phyloP scores from a whole-genome alignment of 2,888 invertebrate genomes.

The Diarsia brunnea region DNA sequence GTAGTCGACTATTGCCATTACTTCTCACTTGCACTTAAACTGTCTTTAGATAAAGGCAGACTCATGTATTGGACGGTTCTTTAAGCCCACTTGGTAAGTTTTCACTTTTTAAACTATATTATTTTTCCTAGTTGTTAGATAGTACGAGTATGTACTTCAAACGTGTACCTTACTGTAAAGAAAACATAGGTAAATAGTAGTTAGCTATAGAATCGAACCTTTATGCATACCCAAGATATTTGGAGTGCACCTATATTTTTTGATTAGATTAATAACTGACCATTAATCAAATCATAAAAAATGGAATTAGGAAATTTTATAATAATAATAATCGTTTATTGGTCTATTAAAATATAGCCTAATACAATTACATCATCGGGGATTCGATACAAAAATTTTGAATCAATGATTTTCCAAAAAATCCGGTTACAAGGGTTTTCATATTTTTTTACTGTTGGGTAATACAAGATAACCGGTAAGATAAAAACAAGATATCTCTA shows the following conservation, averaged over 20 bases:
- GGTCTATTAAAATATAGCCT: no score
- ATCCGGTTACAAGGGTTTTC: neutral
- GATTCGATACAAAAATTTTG: no score
- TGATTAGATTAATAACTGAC: neutral
- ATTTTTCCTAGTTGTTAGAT: conserved; percentile 18
- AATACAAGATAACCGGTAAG: neutral
- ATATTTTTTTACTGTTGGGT: neutral
- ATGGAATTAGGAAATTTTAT: neutral
- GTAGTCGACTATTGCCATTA: conserved; percentile 60
- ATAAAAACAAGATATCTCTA: neutral
- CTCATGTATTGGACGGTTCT: conserved; percentile 38
- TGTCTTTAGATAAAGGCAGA: conserved; percentile 50
- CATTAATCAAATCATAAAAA: neutral
- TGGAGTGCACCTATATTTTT: neutral
- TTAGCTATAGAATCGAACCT: conserved; percentile 1
- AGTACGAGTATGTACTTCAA: neutral
- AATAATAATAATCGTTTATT: no score
- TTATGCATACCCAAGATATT: neutral
- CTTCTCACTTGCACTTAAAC: conserved; percentile 67
- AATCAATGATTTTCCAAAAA: neutral
- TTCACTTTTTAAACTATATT: conserved; percentile 18
- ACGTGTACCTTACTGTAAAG: conserved; percentile 11
- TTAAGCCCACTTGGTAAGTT: conserved; percentile 65
- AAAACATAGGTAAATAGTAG: neutral
- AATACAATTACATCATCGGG: no score